phyloP scores from a whole-genome alignment of 1,140 invertebrate species.

The Panagrolaimus sp. region DNA sequence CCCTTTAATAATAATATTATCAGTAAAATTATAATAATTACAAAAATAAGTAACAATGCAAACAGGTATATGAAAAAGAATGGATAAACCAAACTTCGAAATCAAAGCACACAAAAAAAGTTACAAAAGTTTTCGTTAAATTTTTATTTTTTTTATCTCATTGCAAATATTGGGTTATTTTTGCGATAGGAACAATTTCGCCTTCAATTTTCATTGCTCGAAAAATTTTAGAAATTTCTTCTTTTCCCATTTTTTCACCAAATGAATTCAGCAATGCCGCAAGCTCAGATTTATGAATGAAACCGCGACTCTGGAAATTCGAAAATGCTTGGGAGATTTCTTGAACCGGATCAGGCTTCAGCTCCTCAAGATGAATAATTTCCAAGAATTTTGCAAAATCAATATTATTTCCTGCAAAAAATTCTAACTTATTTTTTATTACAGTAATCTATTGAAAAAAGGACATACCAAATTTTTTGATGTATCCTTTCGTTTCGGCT shows the following conservation, averaged over 20 bases:
- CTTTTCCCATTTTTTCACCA: slow-evolving; percentile 17
- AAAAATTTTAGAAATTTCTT: not conserved
- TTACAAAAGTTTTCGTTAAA: too few species aligned
- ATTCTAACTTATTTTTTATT: not conserved
- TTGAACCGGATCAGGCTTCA: not conserved
- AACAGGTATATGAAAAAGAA: too few species aligned
- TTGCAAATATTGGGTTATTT: not conserved
- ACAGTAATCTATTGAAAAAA: not conserved
- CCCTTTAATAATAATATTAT: too few species aligned
- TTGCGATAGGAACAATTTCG: not conserved
- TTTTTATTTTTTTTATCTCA: too few species aligned
- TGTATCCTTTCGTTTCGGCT: not conserved
- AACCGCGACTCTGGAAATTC: not conserved
- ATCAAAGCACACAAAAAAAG: too few species aligned
- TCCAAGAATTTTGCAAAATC: slow-evolving; percentile 12
- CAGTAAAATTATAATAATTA: too few species aligned
- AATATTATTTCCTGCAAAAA: not conserved
- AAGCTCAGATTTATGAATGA: not conserved
- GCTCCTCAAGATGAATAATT: slow-evolving; percentile 3
- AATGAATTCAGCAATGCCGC: not conserved
- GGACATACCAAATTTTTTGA: not conserved
- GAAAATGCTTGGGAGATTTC: not conserved
- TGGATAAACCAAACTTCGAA: too few species aligned
- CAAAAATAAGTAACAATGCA: too few species aligned
- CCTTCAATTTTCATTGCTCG: not conserved